Evolutionary conservation across 2,888 invertebrate species (phyloP).

Genomic region (Eucriotettix oculatus): DNA sequence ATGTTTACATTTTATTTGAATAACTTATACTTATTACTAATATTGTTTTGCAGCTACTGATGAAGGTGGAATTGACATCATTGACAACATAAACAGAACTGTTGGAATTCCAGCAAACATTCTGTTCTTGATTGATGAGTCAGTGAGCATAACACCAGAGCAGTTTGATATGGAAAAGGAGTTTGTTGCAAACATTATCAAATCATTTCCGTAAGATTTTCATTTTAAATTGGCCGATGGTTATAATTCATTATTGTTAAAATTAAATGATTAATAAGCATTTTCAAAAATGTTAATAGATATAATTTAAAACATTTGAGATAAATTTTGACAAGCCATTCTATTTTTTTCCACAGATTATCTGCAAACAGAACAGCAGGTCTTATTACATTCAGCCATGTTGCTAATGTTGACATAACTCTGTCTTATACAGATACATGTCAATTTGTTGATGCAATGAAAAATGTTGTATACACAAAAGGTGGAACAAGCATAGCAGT

Average conservation of each 20-base stretch:
- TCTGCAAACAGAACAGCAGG: constrained; percentile 4
- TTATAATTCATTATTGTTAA: no score
- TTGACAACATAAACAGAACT: constrained; percentile 8
- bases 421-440: constrained; percentile 6
- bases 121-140: constrained; percentile 7
- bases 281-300: no score
- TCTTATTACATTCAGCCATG: constrained; percentile 8
- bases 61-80: constrained; percentile 5
- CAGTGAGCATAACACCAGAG: constrained; percentile 4
- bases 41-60: constrained; percentile 1
- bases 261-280: no score
- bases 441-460: not conserved
- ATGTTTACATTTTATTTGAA: no score
- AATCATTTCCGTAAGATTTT: constrained; percentile 6
- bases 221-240: no score
- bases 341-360: no score
- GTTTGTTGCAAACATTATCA: constrained; percentile 2
- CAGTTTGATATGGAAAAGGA: constrained; percentile 6
- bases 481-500: constrained; percentile 7
- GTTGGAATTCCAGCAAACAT: constrained; percentile 3
- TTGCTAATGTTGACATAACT: constrained; percentile 6
- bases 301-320: not conserved
- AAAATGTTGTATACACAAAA: constrained; percentile 4
- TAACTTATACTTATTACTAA: not conserved
- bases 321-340: not conserved